phyloP scores from a whole-genome alignment of 2,797 vertebrate genomes.

The Sardinella longiceps region DNA sequence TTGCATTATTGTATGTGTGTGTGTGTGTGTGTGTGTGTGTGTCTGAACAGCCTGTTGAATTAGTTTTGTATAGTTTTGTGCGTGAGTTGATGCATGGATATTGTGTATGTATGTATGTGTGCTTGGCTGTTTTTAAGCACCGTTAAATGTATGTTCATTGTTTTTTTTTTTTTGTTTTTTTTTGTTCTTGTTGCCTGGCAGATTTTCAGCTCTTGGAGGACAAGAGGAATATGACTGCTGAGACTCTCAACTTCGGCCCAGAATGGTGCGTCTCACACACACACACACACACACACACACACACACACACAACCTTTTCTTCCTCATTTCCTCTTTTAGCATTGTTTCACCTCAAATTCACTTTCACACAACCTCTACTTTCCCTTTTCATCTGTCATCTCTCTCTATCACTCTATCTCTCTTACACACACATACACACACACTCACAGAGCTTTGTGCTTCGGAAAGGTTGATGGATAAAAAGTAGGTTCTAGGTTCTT shows the following conservation, averaged over 20 bases:
- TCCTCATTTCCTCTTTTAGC: not conserved
- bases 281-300: conserved; percentile 9
- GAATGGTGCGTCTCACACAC: conserved; percentile 80
- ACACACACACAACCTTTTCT: not conserved
- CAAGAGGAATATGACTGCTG: conserved; percentile 90
- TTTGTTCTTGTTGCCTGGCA: conserved; percentile 37
- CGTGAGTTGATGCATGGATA: not conserved
- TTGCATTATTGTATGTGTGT: not conserved
- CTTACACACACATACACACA: too few species aligned
- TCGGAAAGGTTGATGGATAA: too few species aligned
- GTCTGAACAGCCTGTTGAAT: too few species aligned
- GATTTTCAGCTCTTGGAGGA: conserved; percentile 79
- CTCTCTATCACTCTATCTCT: not conserved
- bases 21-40: too few species aligned
- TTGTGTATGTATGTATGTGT: conserved; percentile 21
- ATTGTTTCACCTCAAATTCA: not conserved
- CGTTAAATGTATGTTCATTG: not conserved
- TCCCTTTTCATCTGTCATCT: not conserved
- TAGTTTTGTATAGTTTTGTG: not conserved
- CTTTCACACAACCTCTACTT: not conserved
- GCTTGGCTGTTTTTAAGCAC: not conserved
- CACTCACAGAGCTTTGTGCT: not conserved
- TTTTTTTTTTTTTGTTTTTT: not conserved
- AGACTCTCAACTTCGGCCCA: conserved; percentile 95
- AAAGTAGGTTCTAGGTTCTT: too few species aligned